Evolutionary conservation across 2,888 invertebrate genomes (phyloP).

Genomic region (Pseudococcus jackbeardsleyi): DNA sequence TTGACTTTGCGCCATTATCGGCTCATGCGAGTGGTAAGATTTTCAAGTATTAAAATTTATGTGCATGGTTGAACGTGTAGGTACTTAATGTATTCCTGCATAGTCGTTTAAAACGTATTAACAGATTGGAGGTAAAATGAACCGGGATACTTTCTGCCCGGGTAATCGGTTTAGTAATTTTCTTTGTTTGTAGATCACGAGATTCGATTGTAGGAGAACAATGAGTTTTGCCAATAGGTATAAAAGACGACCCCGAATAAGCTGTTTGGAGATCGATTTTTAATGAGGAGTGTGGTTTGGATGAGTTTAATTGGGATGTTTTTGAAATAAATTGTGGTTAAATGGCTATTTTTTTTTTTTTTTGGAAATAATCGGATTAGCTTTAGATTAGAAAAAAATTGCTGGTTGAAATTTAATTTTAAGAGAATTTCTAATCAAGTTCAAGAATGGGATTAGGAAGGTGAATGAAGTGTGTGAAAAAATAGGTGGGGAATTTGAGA

Average conservation of each 20-base stretch:
- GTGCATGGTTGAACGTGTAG: background rate
- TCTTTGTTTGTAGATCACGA: slow-evolving; percentile 21
- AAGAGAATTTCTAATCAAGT: too few relatives aligned
- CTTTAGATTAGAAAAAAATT: too few relatives aligned
- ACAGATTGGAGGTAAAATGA: background rate
- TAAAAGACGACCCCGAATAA: background rate
- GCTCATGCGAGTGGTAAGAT: background rate
- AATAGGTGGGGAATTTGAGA: too few relatives aligned
- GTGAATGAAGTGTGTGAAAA: too few relatives aligned
- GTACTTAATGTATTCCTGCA: background rate
- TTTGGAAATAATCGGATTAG: too few relatives aligned
- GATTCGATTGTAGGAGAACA: background rate
- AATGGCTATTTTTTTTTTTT: too few relatives aligned
- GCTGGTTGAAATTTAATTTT: too few relatives aligned
- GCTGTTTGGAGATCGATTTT: background rate
- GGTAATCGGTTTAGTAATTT: background rate
- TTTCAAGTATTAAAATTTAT: slow-evolving; percentile 31
- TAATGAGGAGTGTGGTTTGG: too few relatives aligned
- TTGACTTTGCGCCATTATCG: slow-evolving; percentile 44
- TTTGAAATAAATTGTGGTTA: too few relatives aligned
- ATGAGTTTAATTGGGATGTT: too few relatives aligned
- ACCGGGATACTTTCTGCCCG: background rate
- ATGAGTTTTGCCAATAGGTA: background rate
- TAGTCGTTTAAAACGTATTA: slow-evolving; percentile 12
- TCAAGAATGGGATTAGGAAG: too few relatives aligned